phyloP scores from a whole-genome alignment of 2,888 invertebrate species.

The Criorhina ranunculi region DNA sequence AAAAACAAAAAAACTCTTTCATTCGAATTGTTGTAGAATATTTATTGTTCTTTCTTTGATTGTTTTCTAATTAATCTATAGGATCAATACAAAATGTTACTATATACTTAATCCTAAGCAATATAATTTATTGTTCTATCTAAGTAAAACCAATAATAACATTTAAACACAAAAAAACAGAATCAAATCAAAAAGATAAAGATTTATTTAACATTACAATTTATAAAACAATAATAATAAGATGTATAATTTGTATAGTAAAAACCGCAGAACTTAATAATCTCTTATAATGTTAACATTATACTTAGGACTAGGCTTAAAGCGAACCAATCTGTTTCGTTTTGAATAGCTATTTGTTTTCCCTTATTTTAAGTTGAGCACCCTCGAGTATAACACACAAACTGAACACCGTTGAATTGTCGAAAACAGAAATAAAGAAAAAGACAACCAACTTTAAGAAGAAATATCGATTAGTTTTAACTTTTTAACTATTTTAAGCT shows the following conservation, averaged over 20 bases:
- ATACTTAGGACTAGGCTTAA: conserved; percentile 18
- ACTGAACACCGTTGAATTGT: not conserved
- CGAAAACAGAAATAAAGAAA: conserved; percentile 5
- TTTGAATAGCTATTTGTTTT: not conserved
- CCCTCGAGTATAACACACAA: not conserved
- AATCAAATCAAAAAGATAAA: not conserved
- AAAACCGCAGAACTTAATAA: conserved; percentile 5
- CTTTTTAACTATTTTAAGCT: conserved; percentile 48
- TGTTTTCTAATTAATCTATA: conserved; percentile 1
- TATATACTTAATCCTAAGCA: not conserved
- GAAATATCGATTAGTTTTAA: not conserved
- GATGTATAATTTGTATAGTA: not conserved
- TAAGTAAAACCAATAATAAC: conserved; percentile 5
- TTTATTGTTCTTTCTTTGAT: conserved; percentile 27
- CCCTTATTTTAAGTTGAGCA: conserved; percentile 16
- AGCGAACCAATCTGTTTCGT: not conserved
- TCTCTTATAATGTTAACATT: conserved; percentile 22
- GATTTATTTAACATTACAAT: conserved; percentile 21
- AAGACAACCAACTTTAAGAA: conserved; percentile 20
- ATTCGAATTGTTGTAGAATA: not conserved
- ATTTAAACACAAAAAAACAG: conserved; percentile 2
- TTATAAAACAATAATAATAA: conserved; percentile 18
- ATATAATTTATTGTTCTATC: conserved; percentile 15
- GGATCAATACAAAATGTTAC: conserved; percentile 23
- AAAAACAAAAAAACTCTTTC: not conserved